Base-by-base conservation (phyloP, 2,888 invertebrate species). In the Lasioglossum zephyrum region DNA sequence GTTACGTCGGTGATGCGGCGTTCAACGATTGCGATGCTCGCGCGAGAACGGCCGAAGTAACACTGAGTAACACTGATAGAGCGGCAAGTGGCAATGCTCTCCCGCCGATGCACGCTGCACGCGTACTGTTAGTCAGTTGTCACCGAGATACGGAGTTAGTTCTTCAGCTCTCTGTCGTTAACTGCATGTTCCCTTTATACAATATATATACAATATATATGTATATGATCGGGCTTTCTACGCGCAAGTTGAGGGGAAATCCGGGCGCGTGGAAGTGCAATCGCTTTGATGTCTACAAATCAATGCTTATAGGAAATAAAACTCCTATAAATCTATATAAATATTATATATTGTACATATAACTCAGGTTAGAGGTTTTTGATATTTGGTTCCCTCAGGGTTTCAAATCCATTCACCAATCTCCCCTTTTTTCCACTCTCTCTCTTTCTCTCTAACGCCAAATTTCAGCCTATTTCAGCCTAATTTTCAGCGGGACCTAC, bases 41-140 rank as follows among this genome's bases (percentile, higher is more conserved):
- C 93, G 88, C 86, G 88, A 92, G 92, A 92, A 93, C 93, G 90
- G 93, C 89, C 92, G 90, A 91, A 89, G 89, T 94, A 93, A 94
- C 94, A 94, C 94, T 94, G 94, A 93, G 94, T n/a, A n/a, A n/a
- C n/a, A n/a, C n/a, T n/a, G n/a, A n/a, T n/a, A n/a, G n/a, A 92
- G 91, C 90, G 22, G 22, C 22, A 53, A 57, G 57, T 57, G 57
- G 92, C 91, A 89, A 89, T 87, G 91, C 87, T 88, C 89, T 83
- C 89, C 31, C 89, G 84, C 77, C 80, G 81, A 82, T 90, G 90
- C 85, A 87, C 88, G 88, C 88, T 88, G 44, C 53, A n/a, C 53
- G 57, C 57, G 57, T 53, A 53, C 22, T 0, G 87, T 79, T 82
- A 31, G 79, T 49, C 49, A 49, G 18, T 87, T 82, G 86, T 74